These are phyloP conservation scores for Platygyra sinensis DNA, from an alignment of 64 coral and sea anemone species.

Conservation along the genomic window DNA sequence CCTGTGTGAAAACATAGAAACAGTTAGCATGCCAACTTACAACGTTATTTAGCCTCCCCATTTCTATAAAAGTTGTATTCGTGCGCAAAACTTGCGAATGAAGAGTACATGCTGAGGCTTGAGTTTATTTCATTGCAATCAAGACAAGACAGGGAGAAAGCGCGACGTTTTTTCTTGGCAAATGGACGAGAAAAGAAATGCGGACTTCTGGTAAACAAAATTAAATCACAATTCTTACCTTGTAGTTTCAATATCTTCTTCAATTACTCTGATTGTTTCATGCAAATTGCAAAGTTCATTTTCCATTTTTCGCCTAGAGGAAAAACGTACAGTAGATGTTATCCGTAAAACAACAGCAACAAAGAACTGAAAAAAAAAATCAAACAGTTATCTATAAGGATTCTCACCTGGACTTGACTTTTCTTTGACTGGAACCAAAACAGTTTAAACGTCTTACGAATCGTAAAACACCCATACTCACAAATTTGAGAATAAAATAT, in stretches of 20 bases:
- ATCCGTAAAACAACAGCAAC: too few species aligned
- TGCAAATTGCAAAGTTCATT: not conserved
- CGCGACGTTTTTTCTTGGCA: too few species aligned
- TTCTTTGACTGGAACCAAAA: conserved; percentile 8
- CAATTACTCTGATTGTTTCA: not conserved
- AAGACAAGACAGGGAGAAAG: too few species aligned
- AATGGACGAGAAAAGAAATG: too few species aligned
- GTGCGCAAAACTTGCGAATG: too few species aligned
- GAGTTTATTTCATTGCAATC: too few species aligned
- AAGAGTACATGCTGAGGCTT: too few species aligned
- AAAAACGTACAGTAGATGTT: not conserved
- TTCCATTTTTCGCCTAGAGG: conserved; percentile 2
- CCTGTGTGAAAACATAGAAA: not conserved
- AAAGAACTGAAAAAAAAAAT: not conserved
- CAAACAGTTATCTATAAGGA: not conserved
- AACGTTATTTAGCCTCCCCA: too few species aligned
- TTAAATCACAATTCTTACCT: not conserved
- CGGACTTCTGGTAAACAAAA: too few species aligned
- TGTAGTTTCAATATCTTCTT: not conserved
- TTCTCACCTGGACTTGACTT: not conserved
- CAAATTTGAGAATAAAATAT: not conserved
- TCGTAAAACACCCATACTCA: not conserved
- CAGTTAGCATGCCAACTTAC: too few species aligned
- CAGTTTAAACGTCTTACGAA: not conserved
- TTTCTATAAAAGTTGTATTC: too few species aligned